phyloP scores from a whole-genome alignment of 2,113 vertebrate genomes.

The Barnardius zonarius region DNA sequence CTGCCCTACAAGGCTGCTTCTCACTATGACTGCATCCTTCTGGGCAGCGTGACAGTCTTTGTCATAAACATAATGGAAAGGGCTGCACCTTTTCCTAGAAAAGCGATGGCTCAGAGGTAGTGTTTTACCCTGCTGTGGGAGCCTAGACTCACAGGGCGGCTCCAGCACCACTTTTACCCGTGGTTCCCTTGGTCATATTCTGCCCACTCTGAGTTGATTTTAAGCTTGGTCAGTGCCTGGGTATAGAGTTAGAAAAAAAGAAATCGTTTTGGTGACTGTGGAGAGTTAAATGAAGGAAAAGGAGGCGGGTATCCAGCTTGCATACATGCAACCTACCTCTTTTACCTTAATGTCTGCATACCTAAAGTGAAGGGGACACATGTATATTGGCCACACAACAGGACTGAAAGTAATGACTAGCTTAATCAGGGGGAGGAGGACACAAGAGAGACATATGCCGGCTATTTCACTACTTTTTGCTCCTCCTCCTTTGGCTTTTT shows the following conservation, averaged over 20 bases:
- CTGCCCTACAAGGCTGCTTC: not conserved
- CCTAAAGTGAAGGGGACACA: not conserved
- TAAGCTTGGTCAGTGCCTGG: not conserved
- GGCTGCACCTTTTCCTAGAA: not conserved
- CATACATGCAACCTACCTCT: not conserved
- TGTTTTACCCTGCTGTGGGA: not conserved
- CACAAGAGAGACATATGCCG: not conserved
- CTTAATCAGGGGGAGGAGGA: not conserved
- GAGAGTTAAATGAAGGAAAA: not conserved
- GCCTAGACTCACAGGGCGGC: rapidly evolving
- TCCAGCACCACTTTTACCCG: no score
- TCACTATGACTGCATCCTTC: not conserved
- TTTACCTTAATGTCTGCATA: not conserved
- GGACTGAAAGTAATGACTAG: not conserved
- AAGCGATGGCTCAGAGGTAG: not conserved
- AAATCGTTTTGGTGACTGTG: not conserved
- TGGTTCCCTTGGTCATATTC: rapidly evolving
- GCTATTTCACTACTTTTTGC: not conserved
- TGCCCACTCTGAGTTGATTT: rapidly evolving
- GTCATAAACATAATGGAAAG: not conserved
- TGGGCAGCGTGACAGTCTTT: not conserved
- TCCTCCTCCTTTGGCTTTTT: not conserved
- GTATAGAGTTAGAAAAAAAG: not conserved
- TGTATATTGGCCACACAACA: not conserved
- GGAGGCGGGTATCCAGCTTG: not conserved